Base-by-base conservation (phyloP, 2,888 invertebrate species). In the Orchesella flavescens region DNA sequence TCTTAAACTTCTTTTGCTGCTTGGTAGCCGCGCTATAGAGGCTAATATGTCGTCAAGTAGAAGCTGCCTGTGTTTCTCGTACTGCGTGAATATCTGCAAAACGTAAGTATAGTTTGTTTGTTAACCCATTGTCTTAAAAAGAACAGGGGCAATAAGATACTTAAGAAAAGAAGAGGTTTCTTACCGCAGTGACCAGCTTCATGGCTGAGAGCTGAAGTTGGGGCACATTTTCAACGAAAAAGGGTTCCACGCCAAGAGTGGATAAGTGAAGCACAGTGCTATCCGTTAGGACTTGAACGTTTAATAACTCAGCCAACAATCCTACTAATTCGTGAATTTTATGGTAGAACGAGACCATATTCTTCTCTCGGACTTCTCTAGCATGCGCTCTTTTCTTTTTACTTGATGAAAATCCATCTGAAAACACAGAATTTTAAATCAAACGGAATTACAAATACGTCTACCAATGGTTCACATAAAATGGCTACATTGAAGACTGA, bases 171-270 rank as follows among this genome's bases (percentile, higher is more conserved):
- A n/a, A n/a, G n/a, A n/a, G 19, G 59, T 12, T 55, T 91, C 92
- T 92, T 90, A 95, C 95, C 90, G 95, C 96, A 76, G 98, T 98
- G 76, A 99, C 97, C 82, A 99, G 93, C 90, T 97, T 97, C 89
- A 99, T 92, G 76, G 98, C 95, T 86, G 97, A 95, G 87, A 99
- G 93, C 90, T 99, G 99, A 86, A 99, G 92, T 90, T 99, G 98
- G 90, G 96, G 97, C 88, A 99, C 96, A 89, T 97, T 97, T 91
- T 99, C 99, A 12, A 99, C 98, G 91, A 99, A 99, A 91, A 99
- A 99, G 0, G 99, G 97, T 83, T 97, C 95, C 15, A 99, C 96
- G 19, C 98, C 97, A 88, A 99, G 93, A 0, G 98, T 95, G 78
- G 98, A 97, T 53, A 98, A 94, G 91, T 97, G 96, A 88, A 98